Evolutionary conservation across 2,888 invertebrate genomes (phyloP).

Genomic region (Caenorhabditis imperialis): DNA sequence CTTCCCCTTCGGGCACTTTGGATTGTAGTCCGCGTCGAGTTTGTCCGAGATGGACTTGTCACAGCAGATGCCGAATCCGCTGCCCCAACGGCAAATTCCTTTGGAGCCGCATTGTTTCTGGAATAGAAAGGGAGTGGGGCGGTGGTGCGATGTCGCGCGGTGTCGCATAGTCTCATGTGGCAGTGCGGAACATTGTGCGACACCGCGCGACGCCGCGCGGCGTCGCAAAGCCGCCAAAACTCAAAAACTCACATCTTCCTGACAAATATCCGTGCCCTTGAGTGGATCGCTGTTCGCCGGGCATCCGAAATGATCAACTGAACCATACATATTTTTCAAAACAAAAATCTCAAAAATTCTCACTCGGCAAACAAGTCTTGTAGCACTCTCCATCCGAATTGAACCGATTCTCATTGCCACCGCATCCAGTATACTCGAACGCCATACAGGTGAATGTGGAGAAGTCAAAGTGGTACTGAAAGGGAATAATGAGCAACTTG

Average conservation of each 20-base stretch:
- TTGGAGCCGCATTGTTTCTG: conserved; percentile 37
- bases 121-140: background rate
- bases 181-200: background rate
- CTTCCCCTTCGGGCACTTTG: conserved; percentile 53
- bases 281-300: conserved; percentile 25
- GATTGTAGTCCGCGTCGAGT: conserved; percentile 43
- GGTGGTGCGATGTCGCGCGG: conserved; percentile 13
- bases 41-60: conserved; percentile 33
- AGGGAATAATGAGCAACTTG: background rate
- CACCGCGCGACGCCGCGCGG: too few relatives aligned
- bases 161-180: background rate
- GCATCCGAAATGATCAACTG: conserved; percentile 52
- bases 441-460: conserved; percentile 36
- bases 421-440: conserved; percentile 49
- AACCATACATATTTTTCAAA: background rate
- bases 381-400: conserved; percentile 26
- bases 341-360: background rate
- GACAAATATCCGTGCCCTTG: conserved; percentile 2
- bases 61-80: conserved; percentile 25
- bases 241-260: conserved; percentile 1
- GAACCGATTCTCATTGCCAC: conserved; percentile 45
- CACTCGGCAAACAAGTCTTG: conserved; percentile 37
- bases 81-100: conserved; percentile 3
- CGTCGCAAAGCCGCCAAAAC: background rate
- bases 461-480: conserved; percentile 51